Evolutionary conservation across 1,140 invertebrate species (phyloP).

Genomic region (Phthorimaea operculella): DNA sequence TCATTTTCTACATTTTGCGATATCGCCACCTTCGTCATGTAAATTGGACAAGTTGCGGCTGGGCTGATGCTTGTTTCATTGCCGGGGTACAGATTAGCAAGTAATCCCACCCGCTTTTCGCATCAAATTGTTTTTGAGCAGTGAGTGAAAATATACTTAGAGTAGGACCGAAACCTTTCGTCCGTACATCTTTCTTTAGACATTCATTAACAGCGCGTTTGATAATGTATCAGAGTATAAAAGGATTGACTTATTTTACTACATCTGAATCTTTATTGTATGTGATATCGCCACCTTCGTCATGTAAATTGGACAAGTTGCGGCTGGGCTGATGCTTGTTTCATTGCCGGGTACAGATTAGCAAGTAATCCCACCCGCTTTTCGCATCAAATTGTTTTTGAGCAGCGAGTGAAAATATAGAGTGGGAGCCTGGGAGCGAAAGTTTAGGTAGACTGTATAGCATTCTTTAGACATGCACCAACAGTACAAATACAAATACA

Average conservation of each 20-base stretch:
- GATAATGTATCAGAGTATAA: too few relatives aligned
- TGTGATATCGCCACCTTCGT: slow-evolving; percentile 58
- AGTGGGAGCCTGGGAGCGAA: too few relatives aligned
- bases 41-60: slow-evolving; percentile 30
- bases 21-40: slow-evolving; percentile 53
- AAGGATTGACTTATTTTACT: too few relatives aligned
- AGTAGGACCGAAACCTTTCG: too few relatives aligned
- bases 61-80: slow-evolving; percentile 54
- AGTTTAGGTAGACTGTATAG: too few relatives aligned
- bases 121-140: slow-evolving; percentile 52
- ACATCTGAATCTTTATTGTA: slow-evolving; percentile 57
- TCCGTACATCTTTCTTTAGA: too few relatives aligned
- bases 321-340: slow-evolving; percentile 46
- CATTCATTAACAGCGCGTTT: too few relatives aligned
- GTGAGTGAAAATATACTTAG: too few relatives aligned
- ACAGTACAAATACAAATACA: too few relatives aligned
- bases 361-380: slow-evolving; percentile 48
- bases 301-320: slow-evolving; percentile 26
- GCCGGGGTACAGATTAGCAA: slow-evolving; percentile 50
- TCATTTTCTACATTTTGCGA: slow-evolving; percentile 51
- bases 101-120: slow-evolving; percentile 46
- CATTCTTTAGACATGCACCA: too few relatives aligned
- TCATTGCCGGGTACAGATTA: slow-evolving; percentile 54
- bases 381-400: slow-evolving; percentile 43
- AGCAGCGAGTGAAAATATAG: too few relatives aligned